Percentiles rank a stretch among this genome's conserved stretches.
phyloP scores from a whole-genome alignment of 2,113 vertebrate species.

The Pterocles orientalis region DNA sequence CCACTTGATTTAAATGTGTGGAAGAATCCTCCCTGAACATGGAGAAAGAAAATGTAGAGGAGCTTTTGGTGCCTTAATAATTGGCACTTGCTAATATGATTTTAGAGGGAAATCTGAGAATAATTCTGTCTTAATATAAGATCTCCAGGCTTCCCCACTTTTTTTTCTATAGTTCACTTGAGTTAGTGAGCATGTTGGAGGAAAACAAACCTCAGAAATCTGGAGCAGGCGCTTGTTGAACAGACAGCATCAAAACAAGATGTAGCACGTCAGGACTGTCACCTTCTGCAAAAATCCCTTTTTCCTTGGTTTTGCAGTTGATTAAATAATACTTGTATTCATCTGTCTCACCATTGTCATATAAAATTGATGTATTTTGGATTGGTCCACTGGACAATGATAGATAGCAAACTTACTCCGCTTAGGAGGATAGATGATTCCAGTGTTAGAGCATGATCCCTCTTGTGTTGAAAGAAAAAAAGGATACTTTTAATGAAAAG shows the following conservation, averaged over 20 bases:
- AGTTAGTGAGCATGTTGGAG: neutral
- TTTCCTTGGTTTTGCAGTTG: neutral
- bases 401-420: neutral
- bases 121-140: neutral
- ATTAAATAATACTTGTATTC: neutral
- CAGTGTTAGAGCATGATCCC: neutral
- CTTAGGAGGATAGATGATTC: neutral
- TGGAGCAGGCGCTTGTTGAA: neutral
- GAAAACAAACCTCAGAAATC: neutral
- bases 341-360: neutral
- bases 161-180: neutral
- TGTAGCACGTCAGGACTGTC: neutral
- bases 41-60: neutral
- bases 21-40: neutral
- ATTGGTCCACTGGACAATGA: neutral
- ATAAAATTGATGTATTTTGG: neutral
- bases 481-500: neutral
- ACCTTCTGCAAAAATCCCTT: neutral
- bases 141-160: rapidly evolving
- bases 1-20: neutral
- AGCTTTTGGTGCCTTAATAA: neutral
- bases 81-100: neutral
- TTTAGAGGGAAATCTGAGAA: neutral
- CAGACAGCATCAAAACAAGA: neutral
- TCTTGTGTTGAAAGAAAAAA: neutral